These are phyloP conservation scores for Lasioglossum calceatum DNA, from an alignment of 2,888 invertebrate species.

Conservation along the genomic window DNA sequence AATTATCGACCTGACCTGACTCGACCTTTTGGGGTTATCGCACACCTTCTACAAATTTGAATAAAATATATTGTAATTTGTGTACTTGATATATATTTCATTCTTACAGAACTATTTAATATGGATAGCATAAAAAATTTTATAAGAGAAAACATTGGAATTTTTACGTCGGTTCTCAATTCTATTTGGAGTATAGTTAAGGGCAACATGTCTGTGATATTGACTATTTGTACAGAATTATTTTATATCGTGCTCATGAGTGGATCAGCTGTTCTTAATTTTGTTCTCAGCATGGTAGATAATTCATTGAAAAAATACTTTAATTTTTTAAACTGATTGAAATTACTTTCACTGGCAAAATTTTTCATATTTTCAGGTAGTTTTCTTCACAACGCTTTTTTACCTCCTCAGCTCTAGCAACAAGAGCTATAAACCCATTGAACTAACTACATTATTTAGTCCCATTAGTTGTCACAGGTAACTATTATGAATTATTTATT, in stretches of 20 bases:
- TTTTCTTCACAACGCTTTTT: slow-evolving; percentile 98
- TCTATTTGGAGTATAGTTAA: slow-evolving; percentile 96
- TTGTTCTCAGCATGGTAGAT: slow-evolving; percentile 92
- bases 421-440: slow-evolving; percentile 96
- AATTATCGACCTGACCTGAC: background rate
- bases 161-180: slow-evolving; percentile 93
- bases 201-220: slow-evolving; percentile 94
- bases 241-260: slow-evolving; percentile 95
- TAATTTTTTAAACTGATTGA: slow-evolving; percentile 21
- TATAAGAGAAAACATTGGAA: slow-evolving; percentile 95
- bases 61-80: background rate
- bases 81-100: background rate
- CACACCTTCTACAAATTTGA: slow-evolving; percentile 31
- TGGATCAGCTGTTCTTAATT: slow-evolving; percentile 95
- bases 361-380: slow-evolving; percentile 88
- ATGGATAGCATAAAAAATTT: slow-evolving; percentile 91
- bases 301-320: background rate
- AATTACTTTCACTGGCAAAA: background rate
- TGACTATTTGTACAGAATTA: slow-evolving; percentile 94
- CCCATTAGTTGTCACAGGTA: slow-evolving; percentile 89
- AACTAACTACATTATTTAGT: slow-evolving; percentile 93
- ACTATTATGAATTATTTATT: slow-evolving; percentile 42
- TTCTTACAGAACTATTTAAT: slow-evolving; percentile 88
- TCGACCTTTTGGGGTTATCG: background rate
- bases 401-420: slow-evolving; percentile 96